phyloP scores from a whole-genome alignment of 2,113 vertebrate species.

The Eulemur rufifrons region DNA sequence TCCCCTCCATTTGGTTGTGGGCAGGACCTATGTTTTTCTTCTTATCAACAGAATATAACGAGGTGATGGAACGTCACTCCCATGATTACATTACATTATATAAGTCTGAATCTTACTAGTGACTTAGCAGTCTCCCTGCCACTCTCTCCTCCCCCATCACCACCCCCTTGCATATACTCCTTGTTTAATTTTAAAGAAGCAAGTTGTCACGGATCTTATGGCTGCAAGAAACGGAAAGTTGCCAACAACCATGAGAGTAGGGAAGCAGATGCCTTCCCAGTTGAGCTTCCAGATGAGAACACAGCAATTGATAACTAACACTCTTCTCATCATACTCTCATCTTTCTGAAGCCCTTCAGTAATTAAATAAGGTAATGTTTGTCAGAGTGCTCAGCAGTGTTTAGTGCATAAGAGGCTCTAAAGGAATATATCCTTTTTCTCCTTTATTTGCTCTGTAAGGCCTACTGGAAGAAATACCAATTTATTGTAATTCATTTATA shows the following conservation, averaged over 20 bases:
- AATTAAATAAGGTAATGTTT: not conserved
- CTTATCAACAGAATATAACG: not conserved
- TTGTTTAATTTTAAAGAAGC: not conserved
- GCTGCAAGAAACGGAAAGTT: not conserved
- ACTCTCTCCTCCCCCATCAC: rapidly evolving
- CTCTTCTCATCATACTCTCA: not conserved
- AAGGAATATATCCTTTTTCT: not conserved
- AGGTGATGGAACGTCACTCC: not conserved
- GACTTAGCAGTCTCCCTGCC: not conserved
- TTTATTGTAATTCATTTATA: not conserved
- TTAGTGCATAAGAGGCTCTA: too few species aligned
- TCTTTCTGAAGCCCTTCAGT: not conserved
- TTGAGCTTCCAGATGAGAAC: not conserved
- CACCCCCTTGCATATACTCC: too few species aligned
- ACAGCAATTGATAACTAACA: not conserved
- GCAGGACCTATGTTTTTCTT: not conserved
- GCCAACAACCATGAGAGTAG: not conserved
- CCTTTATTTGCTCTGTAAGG: not conserved
- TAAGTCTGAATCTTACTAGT: not conserved
- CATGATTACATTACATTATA: not conserved
- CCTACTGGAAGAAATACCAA: not conserved
- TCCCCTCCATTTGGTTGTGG: not conserved
- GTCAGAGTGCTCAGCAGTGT: not conserved
- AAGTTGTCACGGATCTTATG: not conserved
- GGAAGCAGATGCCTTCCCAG: not conserved